Evolutionary conservation across 2,113 vertebrate genomes (phyloP), one percentile per base, ranked within the genome.

Genomic region (Sinocyclocheilus anophthalmus): DNA sequence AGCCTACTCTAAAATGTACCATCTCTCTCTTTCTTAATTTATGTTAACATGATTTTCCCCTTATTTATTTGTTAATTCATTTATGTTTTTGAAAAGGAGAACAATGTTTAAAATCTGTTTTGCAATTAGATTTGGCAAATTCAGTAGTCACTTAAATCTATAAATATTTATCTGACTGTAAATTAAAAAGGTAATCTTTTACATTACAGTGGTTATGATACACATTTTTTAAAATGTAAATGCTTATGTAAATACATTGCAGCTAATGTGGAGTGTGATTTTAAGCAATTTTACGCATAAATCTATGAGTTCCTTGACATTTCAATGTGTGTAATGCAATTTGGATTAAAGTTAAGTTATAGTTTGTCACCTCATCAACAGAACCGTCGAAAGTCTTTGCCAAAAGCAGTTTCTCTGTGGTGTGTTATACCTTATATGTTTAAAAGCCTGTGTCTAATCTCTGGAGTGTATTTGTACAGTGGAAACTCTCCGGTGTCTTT

Each of bases 401-500:
- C 42, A 42, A 81, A 45, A 45, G 8, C 12, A 9, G 33, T 39
- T 26, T 12, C 48, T 53, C 22, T 3, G 2, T 13, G 63, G 18
- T 59, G 76, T 76, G 78, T 55, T 83, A 30, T 50, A 67, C 45
- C 61, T 67, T 83, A 53, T 83, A 53, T n/a, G 72, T 61, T 76
- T 83, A 26, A 84, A 72, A 83, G 57, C 59, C 45, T 11, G 18
- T n/a, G 53, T 75, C 9, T 61, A 37, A 5, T 80, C 63, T 72
- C 67, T 85, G 18, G 61, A 53, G 22, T 76, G 73, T 18, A 26
- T 30, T 22, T 33, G 81, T 59, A 48, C 42, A 76, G 78, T 82
- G 78, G 79, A 85, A 81, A 48, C 24, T 79, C 14, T 84, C 76
- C 22, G 13, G 22, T 61, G 3, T 57, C 86, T 72, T 69, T 83